phyloP scores from a whole-genome alignment of 2,888 invertebrate species.

The Gibbula magus region DNA sequence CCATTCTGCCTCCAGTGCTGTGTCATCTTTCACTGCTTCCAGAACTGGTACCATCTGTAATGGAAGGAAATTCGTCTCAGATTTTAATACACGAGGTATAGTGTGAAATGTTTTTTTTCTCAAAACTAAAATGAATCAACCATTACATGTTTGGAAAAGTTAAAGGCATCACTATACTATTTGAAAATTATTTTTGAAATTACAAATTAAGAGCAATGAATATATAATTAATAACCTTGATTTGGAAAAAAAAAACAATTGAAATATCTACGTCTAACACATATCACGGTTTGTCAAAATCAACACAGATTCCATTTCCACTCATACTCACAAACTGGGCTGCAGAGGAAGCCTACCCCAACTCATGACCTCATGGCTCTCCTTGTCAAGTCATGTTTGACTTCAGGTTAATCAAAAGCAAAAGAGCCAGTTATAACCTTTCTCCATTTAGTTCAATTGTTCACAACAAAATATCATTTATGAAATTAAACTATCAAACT shows the following conservation, averaged over 20 bases:
- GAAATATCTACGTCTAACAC: too few relatives aligned
- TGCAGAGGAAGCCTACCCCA: not conserved
- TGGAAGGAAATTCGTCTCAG: not conserved
- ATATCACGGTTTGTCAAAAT: too few relatives aligned
- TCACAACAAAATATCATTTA: too few relatives aligned
- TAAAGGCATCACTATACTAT: too few relatives aligned
- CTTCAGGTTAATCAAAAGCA: constrained; percentile 45
- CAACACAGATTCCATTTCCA: not conserved
- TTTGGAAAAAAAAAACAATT: too few relatives aligned
- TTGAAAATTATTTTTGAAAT: too few relatives aligned
- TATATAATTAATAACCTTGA: too few relatives aligned
- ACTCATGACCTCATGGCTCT: constrained; percentile 29
- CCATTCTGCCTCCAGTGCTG: constrained; percentile 58
- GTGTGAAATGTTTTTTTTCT: not conserved
- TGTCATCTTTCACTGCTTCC: not conserved
- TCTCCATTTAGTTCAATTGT: not conserved
- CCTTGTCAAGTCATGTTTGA: constrained; percentile 41
- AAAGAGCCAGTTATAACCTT: constrained; percentile 40
- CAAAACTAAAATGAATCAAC: too few relatives aligned
- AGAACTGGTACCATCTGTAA: not conserved
- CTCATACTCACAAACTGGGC: constrained; percentile 29
- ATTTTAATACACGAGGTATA: not conserved
- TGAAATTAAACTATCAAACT: not conserved
- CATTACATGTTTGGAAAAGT: too few relatives aligned
- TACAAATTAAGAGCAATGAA: too few relatives aligned